A percentile compares a stretch with the other conserved stretches of the same genome.
These are phyloP conservation scores for Cephus sareptanus DNA, from an alignment of 2,888 invertebrate species.

Conservation along the genomic window DNA sequence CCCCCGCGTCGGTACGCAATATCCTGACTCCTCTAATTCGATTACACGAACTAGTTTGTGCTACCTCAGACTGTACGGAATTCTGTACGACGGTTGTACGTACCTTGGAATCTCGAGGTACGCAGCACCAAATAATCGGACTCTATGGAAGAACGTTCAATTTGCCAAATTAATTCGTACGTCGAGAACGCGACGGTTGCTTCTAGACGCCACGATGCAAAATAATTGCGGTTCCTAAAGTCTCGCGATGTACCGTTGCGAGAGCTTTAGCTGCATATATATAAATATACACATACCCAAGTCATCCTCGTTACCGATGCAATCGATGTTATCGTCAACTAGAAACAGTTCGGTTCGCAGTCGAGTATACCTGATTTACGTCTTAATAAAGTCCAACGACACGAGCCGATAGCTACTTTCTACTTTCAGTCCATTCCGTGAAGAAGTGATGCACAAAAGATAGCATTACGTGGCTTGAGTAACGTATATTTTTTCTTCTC, in stretches of 20 bases:
- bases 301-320: background rate
- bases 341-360: background rate
- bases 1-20: slow-evolving; percentile 60
- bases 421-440: background rate
- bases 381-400: background rate
- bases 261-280: background rate
- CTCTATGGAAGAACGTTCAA: slow-evolving; percentile 64
- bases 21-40: slow-evolving; percentile 65
- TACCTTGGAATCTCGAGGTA: slow-evolving; percentile 2
- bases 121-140: slow-evolving; percentile 57
- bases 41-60: slow-evolving; percentile 60
- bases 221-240: background rate
- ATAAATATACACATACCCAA: background rate
- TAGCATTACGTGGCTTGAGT: background rate
- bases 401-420: background rate
- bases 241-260: background rate
- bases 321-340: background rate
- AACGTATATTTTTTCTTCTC: background rate
- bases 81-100: slow-evolving; percentile 3
- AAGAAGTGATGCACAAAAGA: background rate
- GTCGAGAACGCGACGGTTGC: background rate
- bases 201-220: background rate
- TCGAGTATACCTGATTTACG: background rate
- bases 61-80: slow-evolving; percentile 27
- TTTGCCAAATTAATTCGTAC: slow-evolving; percentile 61